Percentiles rank a stretch among this genome's conserved stretches.
These are phyloP conservation scores for Chaenocephalus aceratus DNA, from an alignment of 2,113 vertebrate genomes.

Conservation along the genomic window DNA sequence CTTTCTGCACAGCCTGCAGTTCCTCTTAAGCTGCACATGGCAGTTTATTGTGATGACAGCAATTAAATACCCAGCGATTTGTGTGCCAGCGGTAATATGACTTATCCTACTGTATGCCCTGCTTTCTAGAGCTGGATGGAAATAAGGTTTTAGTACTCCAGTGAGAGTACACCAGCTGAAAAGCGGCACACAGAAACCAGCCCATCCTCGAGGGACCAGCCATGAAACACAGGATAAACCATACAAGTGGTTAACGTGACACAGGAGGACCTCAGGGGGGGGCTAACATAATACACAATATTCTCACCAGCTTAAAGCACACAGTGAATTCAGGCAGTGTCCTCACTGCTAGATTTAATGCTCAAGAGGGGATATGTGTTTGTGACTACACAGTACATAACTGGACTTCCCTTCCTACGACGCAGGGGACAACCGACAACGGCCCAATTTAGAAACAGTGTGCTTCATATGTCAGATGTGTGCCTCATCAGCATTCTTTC, in stretches of 20 bases:
- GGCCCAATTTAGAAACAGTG: conserved; percentile 73
- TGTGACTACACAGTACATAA: conserved; percentile 58
- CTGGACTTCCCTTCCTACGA: conserved; percentile 43
- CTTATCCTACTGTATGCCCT: conserved; percentile 59
- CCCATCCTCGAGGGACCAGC: conserved; percentile 55
- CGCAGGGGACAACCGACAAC: conserved; percentile 58
- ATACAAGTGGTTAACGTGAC: conserved; percentile 63
- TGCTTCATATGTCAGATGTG: conserved; percentile 50
- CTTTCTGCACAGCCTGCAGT: conserved; percentile 56
- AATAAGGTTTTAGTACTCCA: conserved; percentile 40
- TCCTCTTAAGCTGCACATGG: conserved; percentile 68
- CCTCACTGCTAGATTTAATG: conserved; percentile 33
- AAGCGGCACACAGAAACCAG: conserved; percentile 34
- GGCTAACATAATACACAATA: conserved; percentile 43
- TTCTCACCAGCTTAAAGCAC: conserved; percentile 46
- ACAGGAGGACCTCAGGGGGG: conserved; percentile 36
- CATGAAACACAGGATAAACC: conserved; percentile 57
- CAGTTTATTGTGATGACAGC: conserved; percentile 73
- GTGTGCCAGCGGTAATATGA: conserved; percentile 70
- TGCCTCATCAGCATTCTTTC: conserved; percentile 75
- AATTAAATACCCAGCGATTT: conserved; percentile 79
- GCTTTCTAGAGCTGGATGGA: conserved; percentile 43
- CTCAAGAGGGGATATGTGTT: conserved; percentile 47
- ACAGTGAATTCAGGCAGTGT: conserved; percentile 46
- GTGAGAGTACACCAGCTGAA: conserved; percentile 33